These are phyloP conservation scores for Mungos mungo DNA, from an alignment of 2,113 vertebrate species.

Conservation along the genomic window DNA sequence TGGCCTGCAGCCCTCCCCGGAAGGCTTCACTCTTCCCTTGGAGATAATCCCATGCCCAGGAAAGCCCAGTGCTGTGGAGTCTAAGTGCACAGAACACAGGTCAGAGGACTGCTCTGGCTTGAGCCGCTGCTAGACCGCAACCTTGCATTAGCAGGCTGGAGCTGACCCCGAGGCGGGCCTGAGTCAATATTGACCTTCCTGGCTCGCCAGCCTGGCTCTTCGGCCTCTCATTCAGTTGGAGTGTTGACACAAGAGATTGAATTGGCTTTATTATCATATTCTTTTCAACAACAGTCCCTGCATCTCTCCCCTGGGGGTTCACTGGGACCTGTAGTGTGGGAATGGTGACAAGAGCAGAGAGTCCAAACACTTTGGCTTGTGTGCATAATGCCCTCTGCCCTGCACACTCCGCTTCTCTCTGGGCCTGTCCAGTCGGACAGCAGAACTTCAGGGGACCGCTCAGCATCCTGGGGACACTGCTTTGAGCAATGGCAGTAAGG, in stretches of 20 bases:
- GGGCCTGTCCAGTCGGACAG: background rate
- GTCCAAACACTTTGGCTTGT: background rate
- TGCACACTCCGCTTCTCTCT: background rate
- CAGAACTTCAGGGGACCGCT: background rate
- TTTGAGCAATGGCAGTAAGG: background rate
- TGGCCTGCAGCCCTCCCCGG: background rate
- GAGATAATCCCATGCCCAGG: background rate
- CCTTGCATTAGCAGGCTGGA: background rate
- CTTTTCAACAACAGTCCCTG: slow-evolving; percentile 57
- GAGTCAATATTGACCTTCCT: slow-evolving; percentile 70
- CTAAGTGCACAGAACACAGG: background rate
- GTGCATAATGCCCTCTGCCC: background rate
- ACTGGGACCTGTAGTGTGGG: slow-evolving; percentile 18
- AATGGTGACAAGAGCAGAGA: background rate
- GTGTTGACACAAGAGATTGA: slow-evolving; percentile 68
- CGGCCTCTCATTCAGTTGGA: slow-evolving; percentile 35
- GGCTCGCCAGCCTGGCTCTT: slow-evolving; percentile 43
- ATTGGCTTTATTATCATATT: slow-evolving; percentile 54
- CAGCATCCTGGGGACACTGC: background rate
- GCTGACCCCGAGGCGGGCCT: background rate
- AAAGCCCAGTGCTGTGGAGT: background rate
- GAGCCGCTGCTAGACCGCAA: background rate
- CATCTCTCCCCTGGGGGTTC: slow-evolving; percentile 50
- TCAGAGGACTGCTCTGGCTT: background rate
- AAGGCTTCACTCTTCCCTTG: background rate